Conservation (phyloP, 2,797 vertebrate genomes). For the Denticeps clupeoides region DNA sequence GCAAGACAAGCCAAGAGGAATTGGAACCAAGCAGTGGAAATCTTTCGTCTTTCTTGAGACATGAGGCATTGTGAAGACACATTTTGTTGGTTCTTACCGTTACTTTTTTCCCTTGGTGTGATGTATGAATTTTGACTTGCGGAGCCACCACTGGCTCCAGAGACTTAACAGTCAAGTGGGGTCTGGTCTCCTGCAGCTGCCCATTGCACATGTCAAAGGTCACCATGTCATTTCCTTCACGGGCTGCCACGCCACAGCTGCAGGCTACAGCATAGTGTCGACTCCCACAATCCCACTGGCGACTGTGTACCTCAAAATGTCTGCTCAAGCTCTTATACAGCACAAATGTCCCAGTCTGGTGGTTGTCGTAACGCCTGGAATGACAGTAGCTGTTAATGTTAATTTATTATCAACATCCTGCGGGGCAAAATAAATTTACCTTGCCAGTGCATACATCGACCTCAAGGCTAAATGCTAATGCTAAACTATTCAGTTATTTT, state of each 20-base stretch:
- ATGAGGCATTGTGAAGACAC: no score
- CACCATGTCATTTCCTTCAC: conserved; percentile 50
- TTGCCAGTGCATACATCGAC: no score
- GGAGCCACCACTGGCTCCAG: background rate
- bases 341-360: conserved; percentile 59
- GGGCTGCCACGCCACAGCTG: conserved; percentile 49
- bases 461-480: no score
- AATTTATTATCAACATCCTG: no score
- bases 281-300: conserved; percentile 64
- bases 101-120: conserved; percentile 69
- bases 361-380: conserved; percentile 57
- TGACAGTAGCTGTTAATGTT: background rate
- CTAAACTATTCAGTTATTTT: no score
- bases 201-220: conserved; percentile 65
- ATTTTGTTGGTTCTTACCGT: conserved; percentile 54
- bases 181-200: conserved; percentile 47
- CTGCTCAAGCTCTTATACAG: conserved; percentile 45
- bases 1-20: no score
- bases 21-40: no score
- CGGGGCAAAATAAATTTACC: no score
- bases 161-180: conserved; percentile 51
- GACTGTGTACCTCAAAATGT: conserved; percentile 57
- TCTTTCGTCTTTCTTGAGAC: no score
- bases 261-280: conserved; percentile 48
- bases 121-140: conserved; percentile 53